Evolutionary conservation across 2,113 vertebrate genomes (phyloP), one percentile per base, ranked within the genome.

Genomic region (Mustela nigripes): DNA sequence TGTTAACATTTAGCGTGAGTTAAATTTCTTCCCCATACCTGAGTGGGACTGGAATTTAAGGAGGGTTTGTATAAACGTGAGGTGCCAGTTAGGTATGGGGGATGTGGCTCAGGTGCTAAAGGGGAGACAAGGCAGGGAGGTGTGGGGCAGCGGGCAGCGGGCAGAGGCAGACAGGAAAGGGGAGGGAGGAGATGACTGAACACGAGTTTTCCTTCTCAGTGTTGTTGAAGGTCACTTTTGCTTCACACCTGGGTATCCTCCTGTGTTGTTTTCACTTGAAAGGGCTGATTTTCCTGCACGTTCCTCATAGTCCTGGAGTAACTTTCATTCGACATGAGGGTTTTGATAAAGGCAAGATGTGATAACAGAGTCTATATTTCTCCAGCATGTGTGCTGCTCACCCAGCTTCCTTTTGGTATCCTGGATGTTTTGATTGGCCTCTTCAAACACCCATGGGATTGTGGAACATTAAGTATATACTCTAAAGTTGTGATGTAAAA

Each of bases 1-100:
- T 45, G 45, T n/a, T 62, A 62, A 11, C 71, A 12, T 65, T 39
- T 12, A 22, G 7, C n/a, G 4, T 5, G 60, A 36, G 42, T 71
- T 76, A 24, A 91, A 58, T 87, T 89, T 90, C 58, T 92, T 85
- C 31, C 62, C 33, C 9, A n/a, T 53, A 60, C 45, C 82, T 91
- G 73, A 15, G 45, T 33, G 9, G 50, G 42, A 73, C 12, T 22
- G 22, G 39, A 22, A n/a, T 71, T 86, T 60, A 58, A 26, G 9
- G 69, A 76, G 60, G 28, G n/a, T 4, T 36, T 78, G 11, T 39
- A 1, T 39, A 33, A 39, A 9, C 36, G 21, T 48, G 24, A 42
- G 84, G 45, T 10, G 5, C 50, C 19, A 33, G 28, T 2, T 45
- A 60, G 65, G 28, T 56, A 63, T 2, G 9, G 62, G 31, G 39